Evolutionary conservation across 2,888 invertebrate genomes (phyloP), one percentile per base, ranked within the genome.

Genomic region (Ormyrus nitidulus): DNA sequence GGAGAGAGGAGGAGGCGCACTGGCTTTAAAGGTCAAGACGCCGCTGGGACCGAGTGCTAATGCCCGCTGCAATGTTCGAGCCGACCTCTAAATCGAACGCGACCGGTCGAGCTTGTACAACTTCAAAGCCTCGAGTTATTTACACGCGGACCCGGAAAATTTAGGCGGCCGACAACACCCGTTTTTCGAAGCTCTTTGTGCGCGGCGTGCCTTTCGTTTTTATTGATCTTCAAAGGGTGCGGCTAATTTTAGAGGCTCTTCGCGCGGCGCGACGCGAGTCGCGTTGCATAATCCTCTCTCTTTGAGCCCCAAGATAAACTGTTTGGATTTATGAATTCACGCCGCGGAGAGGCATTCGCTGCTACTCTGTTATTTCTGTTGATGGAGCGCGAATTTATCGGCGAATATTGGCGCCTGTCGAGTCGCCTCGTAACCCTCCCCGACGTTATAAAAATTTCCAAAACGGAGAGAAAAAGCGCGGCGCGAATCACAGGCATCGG

Each of bases 141-240:
- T 68, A 34, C 53, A 34, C 34, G 6, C 68, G 34, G 34, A 4
- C 34, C 8, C 9, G 56, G 56, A 44, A 69, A 56, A 56, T 56
- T 68, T 0, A 34, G 6, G 9, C 44, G 64, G 7, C 7, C 8
- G 34, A 34, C 0, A 13, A 34, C 0, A 13, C 6, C 1, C 7
- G 49, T 65, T 65, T 53, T 53, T 68, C 53, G 13, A 11, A 10
- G 19, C 62, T 13, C 19, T 53, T 53, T 66, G 53, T 53, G 13
- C 64, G 51, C 66, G n/a, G 13, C 34, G 34, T n/a, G 46, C 64
- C 68, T 68, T 46, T 59, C 46, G 61, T 61, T 69, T 69, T 61
- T 54, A 76, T 54, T 48, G 69, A 69, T 76, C 76, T 76, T 76
- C 76, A 69, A 69, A 69, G 69, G 53, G 51, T 44, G n/a, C 46